Evolutionary conservation across 2,797 vertebrate species (phyloP).

Genomic region (Brotogeris chrysoptera): DNA sequence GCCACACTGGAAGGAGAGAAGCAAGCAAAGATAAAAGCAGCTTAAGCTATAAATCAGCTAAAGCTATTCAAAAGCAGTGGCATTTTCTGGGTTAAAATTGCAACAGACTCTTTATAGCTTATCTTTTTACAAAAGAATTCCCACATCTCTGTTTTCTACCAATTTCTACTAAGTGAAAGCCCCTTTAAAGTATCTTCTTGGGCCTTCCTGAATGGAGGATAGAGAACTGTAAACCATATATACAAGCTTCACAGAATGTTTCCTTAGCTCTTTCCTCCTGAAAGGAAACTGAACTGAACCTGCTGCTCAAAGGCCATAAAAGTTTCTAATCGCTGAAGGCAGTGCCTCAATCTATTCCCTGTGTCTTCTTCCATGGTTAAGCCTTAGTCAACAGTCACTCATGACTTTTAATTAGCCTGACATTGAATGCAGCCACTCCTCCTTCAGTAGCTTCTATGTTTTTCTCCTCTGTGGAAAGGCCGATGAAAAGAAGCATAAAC

Average conservation of each 20-base stretch:
- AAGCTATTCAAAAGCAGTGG: not conserved
- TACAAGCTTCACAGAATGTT: not conserved
- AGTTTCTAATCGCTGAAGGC: not conserved
- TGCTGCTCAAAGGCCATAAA: not conserved
- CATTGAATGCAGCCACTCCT: not conserved
- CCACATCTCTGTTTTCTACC: not conserved
- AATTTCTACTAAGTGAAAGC: not conserved
- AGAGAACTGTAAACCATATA: not conserved
- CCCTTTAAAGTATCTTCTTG: not conserved
- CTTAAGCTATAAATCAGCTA: not conserved
- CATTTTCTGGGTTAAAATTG: not conserved
- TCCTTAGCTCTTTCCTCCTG: not conserved
- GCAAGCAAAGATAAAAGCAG: not conserved
- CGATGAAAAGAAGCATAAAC: not conserved
- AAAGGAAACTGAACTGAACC: not conserved
- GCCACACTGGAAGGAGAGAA: not conserved
- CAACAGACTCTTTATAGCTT: not conserved
- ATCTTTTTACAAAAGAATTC: not conserved
- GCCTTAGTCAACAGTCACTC: not conserved
- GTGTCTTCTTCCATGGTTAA: not conserved
- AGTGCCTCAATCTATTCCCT: not conserved
- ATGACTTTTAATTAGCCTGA: constrained; percentile 39
- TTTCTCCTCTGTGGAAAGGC: not conserved
- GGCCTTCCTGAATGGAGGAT: not conserved
- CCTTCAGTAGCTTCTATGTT: not conserved